phyloP scores from a whole-genome alignment of 2,797 vertebrate genomes.

The Acomys russatus region DNA sequence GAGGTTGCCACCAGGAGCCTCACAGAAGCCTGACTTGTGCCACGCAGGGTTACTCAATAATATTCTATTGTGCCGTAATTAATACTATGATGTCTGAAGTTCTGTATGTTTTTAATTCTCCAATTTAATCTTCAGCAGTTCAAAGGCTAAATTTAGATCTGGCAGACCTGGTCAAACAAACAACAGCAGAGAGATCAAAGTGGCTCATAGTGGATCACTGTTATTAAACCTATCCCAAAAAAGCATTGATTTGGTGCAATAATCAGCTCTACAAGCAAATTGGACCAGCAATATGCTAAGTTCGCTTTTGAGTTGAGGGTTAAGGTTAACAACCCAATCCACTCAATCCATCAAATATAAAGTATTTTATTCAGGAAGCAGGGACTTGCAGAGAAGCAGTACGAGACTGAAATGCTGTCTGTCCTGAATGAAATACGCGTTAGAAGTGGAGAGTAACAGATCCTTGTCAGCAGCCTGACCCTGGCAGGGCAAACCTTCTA shows the following conservation, averaged over 20 bases:
- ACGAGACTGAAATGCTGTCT: not conserved
- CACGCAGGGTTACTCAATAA: not conserved
- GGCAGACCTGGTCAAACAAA: not conserved
- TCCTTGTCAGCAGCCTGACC: not conserved
- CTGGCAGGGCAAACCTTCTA: not conserved
- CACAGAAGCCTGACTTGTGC: not conserved
- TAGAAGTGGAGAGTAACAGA: not conserved
- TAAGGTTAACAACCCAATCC: conserved; percentile 5
- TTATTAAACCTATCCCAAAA: conserved; percentile 37
- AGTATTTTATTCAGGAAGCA: conserved; percentile 31
- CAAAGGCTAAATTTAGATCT: conserved; percentile 16
- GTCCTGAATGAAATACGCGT: not conserved
- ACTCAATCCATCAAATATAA: not conserved
- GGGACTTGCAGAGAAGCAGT: not conserved
- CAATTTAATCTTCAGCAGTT: conserved; percentile 52
- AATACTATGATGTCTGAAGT: not conserved
- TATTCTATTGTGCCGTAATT: not conserved
- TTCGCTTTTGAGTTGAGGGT: not conserved
- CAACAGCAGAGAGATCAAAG: not conserved
- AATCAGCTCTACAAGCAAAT: not conserved
- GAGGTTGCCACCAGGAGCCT: not conserved
- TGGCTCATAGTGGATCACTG: not conserved
- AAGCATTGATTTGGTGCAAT: not conserved
- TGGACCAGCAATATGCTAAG: not conserved
- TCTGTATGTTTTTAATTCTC: conserved; percentile 23